Conservation (phyloP, 64 coral and sea anemone species). For the Dendronephthya gigantea region DNA sequence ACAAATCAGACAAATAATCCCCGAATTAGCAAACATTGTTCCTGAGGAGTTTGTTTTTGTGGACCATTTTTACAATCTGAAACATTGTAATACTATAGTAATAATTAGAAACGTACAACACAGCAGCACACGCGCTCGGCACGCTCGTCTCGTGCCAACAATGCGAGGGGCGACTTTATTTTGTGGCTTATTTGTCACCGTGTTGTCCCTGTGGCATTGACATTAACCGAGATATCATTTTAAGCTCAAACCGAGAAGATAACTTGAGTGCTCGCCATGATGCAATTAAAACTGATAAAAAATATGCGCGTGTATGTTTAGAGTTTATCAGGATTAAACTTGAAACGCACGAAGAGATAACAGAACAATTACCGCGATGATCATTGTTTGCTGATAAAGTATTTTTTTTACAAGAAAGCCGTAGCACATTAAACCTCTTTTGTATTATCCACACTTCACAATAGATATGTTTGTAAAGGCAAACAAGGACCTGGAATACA, state of each 20-base stretch:
- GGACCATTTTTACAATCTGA: neutral
- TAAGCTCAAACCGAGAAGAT: neutral
- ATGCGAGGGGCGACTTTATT: neutral
- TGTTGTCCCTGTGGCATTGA: neutral
- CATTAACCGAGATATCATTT: neutral
- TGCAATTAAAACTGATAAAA: too few species aligned
- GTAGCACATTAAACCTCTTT: too few species aligned
- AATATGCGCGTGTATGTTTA: too few species aligned
- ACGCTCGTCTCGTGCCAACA: neutral
- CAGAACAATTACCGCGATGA: too few species aligned
- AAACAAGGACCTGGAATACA: too few species aligned
- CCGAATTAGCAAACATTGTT: neutral
- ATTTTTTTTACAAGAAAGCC: too few species aligned
- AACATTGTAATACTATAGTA: neutral
- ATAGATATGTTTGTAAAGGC: too few species aligned
- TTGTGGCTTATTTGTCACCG: neutral
- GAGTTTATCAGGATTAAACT: too few species aligned
- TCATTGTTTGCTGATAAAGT: too few species aligned
- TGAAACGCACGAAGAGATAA: too few species aligned
- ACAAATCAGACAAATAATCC: neutral
- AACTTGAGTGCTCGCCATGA: too few species aligned
- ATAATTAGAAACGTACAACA: neutral
- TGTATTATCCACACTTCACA: too few species aligned
- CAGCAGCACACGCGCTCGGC: neutral
- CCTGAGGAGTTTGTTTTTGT: neutral